Percentiles rank a stretch among this genome's conserved stretches.
Conservation (phyloP, 1,140 invertebrate species). For the Heliconius melpomene region DNA sequence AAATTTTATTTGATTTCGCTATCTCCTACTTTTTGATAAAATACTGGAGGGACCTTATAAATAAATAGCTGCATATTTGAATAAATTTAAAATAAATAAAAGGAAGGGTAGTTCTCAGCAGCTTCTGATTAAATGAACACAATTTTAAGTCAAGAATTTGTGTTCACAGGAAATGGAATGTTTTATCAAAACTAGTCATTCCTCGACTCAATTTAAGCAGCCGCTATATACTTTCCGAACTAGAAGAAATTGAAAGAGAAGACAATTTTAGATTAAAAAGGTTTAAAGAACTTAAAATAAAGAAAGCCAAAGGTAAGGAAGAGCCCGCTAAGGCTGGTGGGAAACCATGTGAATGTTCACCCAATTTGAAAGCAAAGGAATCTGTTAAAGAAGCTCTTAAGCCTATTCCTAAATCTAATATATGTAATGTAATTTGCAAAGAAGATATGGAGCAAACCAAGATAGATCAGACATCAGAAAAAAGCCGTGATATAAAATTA, state of each 20-base stretch:
- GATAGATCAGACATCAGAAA: background rate
- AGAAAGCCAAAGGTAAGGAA: conserved; percentile 29
- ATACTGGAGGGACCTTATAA: background rate
- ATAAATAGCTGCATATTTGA: conserved; percentile 1
- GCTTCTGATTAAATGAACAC: conserved; percentile 22
- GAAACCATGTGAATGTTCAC: conserved; percentile 1
- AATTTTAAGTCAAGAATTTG: conserved; percentile 43
- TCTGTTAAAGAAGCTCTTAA: background rate
- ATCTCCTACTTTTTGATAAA: background rate
- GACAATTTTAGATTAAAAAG: conserved; percentile 43
- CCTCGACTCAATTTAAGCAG: conserved; percentile 46
- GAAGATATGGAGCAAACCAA: background rate
- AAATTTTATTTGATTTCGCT: background rate
- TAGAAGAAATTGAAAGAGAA: conserved; percentile 42
- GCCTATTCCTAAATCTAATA: background rate
- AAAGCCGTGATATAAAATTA: background rate
- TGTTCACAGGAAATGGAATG: conserved; percentile 59
- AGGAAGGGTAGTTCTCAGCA: conserved; percentile 48
- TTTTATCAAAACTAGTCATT: conserved; percentile 49
- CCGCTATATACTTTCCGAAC: conserved; percentile 37
- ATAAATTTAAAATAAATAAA: conserved; percentile 16
- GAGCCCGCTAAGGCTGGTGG: background rate
- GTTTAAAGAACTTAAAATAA: conserved; percentile 41
- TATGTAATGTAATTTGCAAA: background rate
- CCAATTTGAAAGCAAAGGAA: background rate